Evolutionary conservation across 2,888 invertebrate species (phyloP).

Genomic region (Itoplectis maculator): DNA sequence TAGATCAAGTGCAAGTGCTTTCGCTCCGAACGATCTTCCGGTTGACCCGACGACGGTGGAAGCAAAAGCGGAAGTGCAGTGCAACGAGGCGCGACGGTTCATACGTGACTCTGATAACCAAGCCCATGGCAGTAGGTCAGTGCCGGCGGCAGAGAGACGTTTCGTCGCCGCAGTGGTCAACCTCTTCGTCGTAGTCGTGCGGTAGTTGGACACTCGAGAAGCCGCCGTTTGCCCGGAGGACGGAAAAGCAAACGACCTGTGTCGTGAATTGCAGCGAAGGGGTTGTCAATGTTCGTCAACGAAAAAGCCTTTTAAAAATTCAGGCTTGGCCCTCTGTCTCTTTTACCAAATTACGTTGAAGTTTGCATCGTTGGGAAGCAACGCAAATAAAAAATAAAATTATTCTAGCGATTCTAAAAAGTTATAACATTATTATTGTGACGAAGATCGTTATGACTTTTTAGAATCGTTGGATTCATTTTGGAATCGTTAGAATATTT

Average conservation of each 20-base stretch:
- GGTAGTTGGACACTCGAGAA: neutral
- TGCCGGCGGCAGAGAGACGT: conserved; percentile 66
- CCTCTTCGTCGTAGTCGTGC: neutral
- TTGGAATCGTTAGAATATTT: too few relatives aligned
- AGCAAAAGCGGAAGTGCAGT: conserved; percentile 71
- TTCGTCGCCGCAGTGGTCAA: conserved; percentile 17
- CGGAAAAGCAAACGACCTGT: neutral
- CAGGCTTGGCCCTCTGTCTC: too few relatives aligned
- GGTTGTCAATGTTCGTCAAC: neutral
- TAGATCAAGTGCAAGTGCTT: conserved; percentile 30
- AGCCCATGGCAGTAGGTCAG: conserved; percentile 73
- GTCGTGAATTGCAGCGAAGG: neutral
- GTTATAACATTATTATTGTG: too few relatives aligned
- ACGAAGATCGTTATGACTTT: too few relatives aligned
- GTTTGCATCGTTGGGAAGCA: neutral
- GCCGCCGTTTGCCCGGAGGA: neutral
- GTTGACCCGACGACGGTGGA: neutral
- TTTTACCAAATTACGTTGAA: too few relatives aligned
- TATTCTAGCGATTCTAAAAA: too few relatives aligned
- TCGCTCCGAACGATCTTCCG: conserved; percentile 16
- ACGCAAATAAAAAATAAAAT: too few relatives aligned
- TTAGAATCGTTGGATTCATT: too few relatives aligned
- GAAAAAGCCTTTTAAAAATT: too few relatives aligned
- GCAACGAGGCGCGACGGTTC: conserved; percentile 73
- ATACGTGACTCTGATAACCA: conserved; percentile 73